Evolutionary conservation across 2,888 invertebrate genomes (phyloP), one percentile per base, ranked within the genome.

Genomic region (Synergus gifuensis): DNA sequence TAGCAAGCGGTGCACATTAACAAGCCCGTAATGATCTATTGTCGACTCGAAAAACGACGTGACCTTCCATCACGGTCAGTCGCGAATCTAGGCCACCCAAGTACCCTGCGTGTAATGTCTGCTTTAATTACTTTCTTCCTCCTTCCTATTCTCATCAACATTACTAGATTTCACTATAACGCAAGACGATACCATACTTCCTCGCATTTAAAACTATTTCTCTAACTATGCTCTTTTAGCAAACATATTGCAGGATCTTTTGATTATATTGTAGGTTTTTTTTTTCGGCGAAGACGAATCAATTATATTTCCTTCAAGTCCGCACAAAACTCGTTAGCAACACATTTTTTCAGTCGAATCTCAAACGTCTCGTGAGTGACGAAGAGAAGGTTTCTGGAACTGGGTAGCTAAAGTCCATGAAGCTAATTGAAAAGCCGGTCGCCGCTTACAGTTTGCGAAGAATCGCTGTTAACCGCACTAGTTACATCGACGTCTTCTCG

Each of bases 351-450:
- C 36, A 54, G n/a, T 22, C 28, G 46, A 18, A 49, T 11, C 14
- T 69, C 22, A 14, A 69, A 11, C 9, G 44, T 44, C n/a, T 16
- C 28, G 36, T 49, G 54, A 73, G 73, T 73, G 73, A 73, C 73
- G 54, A 54, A 40, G 40, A 18, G 44, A 54, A 73, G 73, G 49
- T 73, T 69, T 60, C 12, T 14, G 22, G 60, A 60, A 18, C n/a
- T n/a, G 16, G 54, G 49, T 2, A 73, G 22, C 54, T 73, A 73
- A 67, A 66, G 79, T 80, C 80, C 79, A 83, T 81, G 79, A 81
- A 77, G 66, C 79, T 82, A 85, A 83, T 83, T 85, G 81, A 85
- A 85, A 80, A 78, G 76, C 79, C 76, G 77, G 67, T 62, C 73
- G 79, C 77, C 77, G 77, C 76, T 78, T 82, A 76, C 78, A 73